phyloP scores from a whole-genome alignment of 2,113 vertebrate species.

The Labrus mixtus region DNA sequence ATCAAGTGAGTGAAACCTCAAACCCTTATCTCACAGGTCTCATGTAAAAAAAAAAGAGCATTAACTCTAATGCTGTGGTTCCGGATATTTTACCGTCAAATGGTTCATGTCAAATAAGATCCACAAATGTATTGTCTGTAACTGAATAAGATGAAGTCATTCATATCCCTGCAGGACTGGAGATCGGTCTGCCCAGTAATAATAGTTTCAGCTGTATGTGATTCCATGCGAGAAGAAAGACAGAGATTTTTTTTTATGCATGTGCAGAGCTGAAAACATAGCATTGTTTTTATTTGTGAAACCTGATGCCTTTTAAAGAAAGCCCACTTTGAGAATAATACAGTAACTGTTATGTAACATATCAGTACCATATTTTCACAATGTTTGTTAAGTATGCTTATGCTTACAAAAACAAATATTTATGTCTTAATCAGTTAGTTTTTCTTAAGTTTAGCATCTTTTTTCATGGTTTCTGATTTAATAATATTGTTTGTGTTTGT shows the following conservation, averaged over 20 bases:
- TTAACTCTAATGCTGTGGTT: slow-evolving; percentile 32
- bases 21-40: slow-evolving; percentile 8
- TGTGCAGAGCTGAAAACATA: slow-evolving; percentile 14
- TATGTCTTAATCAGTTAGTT: too few species aligned
- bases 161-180: slow-evolving; percentile 21
- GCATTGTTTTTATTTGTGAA: not conserved
- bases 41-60: slow-evolving; percentile 15
- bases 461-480: too few species aligned
- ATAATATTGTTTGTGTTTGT: too few species aligned
- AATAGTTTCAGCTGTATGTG: slow-evolving; percentile 32
- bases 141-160: slow-evolving; percentile 10
- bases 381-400: too few species aligned
- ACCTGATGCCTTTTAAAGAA: too few species aligned
- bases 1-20: slow-evolving; percentile 37
- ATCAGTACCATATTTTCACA: too few species aligned
- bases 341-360: too few species aligned
- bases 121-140: slow-evolving; percentile 3
- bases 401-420: too few species aligned
- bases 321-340: too few species aligned
- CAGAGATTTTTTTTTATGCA: slow-evolving; percentile 13
- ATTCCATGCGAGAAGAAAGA: slow-evolving; percentile 13
- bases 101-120: slow-evolving; percentile 27
- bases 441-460: too few species aligned
- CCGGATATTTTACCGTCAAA: slow-evolving; percentile 32
- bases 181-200: slow-evolving; percentile 28